Conservation (phyloP, 1,140 invertebrate genomes). For the Cepaea nemoralis region DNA sequence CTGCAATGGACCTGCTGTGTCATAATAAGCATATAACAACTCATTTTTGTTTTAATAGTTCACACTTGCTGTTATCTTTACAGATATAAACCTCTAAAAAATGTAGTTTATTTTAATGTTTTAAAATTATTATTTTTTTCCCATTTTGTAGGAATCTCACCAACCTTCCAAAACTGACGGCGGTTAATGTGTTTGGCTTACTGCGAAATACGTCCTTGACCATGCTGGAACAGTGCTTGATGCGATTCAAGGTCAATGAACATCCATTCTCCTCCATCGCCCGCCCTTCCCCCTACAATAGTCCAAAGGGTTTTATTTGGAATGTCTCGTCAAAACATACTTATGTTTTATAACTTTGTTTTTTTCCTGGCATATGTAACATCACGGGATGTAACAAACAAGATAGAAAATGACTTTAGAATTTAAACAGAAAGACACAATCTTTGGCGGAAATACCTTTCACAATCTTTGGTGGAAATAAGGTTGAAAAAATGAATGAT, state of each 20-base stretch:
- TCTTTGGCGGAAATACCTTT: no score
- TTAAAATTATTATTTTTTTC: neutral
- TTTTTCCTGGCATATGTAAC: no score
- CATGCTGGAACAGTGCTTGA: constrained; percentile 75
- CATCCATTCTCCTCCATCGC: constrained; percentile 85
- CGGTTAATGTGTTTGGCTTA: constrained; percentile 84
- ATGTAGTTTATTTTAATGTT: neutral
- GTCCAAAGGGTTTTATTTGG: neutral
- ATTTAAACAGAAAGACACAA: no score
- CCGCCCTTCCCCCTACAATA: constrained; percentile 85
- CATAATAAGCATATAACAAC: no score
- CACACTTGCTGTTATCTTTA: neutral
- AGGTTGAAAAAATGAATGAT: no score
- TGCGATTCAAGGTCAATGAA: constrained; percentile 78
- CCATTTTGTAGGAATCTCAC: constrained; percentile 73
- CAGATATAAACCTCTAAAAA: neutral
- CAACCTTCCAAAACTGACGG: constrained; percentile 76
- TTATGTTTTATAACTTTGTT: neutral
- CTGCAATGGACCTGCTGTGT: no score
- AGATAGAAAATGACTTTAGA: no score
- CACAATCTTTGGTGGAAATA: no score
- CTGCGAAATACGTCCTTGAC: constrained; percentile 76
- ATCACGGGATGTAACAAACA: no score
- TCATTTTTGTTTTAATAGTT: neutral
- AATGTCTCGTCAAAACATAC: constrained; percentile 8